Percentiles rank a stretch among this genome's conserved stretches.
Conservation (phyloP, 2,113 vertebrate genomes). For the Podarcis raffonei region DNA sequence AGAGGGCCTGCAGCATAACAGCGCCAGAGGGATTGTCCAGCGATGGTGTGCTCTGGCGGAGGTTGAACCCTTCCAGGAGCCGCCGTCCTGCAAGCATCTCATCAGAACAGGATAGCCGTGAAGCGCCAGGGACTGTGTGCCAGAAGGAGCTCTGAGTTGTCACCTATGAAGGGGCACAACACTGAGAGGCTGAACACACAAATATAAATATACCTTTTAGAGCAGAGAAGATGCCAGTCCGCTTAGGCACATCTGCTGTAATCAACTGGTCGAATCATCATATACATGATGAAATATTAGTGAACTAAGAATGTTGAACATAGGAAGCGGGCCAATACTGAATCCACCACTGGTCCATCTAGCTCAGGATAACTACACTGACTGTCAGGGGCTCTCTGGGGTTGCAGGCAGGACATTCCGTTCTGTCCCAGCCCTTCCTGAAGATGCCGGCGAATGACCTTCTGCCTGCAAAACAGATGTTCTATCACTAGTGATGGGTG, state of each 20-base stretch:
- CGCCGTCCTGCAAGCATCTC: slow-evolving; percentile 81
- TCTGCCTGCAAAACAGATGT: too few species aligned
- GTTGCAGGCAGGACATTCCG: too few species aligned
- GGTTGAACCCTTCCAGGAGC: slow-evolving; percentile 62
- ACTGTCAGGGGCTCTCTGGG: too few species aligned
- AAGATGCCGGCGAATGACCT: too few species aligned
- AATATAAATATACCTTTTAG: background rate
- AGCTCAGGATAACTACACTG: too few species aligned
- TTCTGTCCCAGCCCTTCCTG: too few species aligned
- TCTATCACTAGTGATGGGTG: too few species aligned
- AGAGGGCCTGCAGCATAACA: slow-evolving; percentile 82
- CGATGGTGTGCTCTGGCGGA: slow-evolving; percentile 44
- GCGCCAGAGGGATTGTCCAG: slow-evolving; percentile 3
- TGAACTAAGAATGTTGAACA: too few species aligned
- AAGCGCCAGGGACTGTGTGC: background rate
- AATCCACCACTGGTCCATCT: too few species aligned
- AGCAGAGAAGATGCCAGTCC: background rate
- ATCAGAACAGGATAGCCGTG: background rate
- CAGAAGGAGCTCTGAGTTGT: background rate
- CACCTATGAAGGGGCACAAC: background rate
- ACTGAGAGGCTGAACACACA: background rate
- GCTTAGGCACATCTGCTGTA: background rate
- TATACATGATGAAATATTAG: too few species aligned
- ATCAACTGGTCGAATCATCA: too few species aligned
- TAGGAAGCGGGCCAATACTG: too few species aligned